Percentiles rank a stretch among this genome's conserved stretches.
phyloP scores from a whole-genome alignment of 1,140 invertebrate genomes.

The Popillia japonica region DNA sequence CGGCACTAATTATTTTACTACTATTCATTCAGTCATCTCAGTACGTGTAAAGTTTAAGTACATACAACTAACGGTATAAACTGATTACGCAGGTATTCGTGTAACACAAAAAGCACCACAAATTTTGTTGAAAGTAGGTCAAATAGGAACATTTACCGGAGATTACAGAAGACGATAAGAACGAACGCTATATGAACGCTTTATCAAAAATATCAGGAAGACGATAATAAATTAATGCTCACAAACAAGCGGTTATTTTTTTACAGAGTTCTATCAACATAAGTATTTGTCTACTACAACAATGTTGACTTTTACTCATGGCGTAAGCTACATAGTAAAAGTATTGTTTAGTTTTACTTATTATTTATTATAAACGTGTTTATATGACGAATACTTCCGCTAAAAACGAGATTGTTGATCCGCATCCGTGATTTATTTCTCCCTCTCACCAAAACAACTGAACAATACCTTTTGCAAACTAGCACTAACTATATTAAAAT shows the following conservation, averaged over 20 bases:
- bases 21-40: not conserved
- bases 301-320: not conserved
- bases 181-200: not conserved
- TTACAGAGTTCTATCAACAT: not conserved
- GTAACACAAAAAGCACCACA: not conserved
- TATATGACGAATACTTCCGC: too few species aligned
- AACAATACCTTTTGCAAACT: too few species aligned
- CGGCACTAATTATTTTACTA: not conserved
- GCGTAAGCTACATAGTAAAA: too few species aligned
- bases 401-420: too few species aligned
- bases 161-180: not conserved
- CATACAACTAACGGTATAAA: not conserved
- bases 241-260: conserved; percentile 1
- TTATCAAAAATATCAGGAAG: conserved; percentile 15
- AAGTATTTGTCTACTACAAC: not conserved
- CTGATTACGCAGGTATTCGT: not conserved
- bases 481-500: too few species aligned
- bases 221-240: not conserved
- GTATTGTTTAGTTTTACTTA: too few species aligned
- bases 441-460: too few species aligned
- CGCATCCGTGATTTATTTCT: too few species aligned
- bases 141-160: not conserved
- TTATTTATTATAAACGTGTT: too few species aligned
- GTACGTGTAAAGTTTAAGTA: not conserved
- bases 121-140: not conserved